Evolutionary conservation across 2,797 vertebrate species (phyloP).

Genomic region (Lophius americanus): DNA sequence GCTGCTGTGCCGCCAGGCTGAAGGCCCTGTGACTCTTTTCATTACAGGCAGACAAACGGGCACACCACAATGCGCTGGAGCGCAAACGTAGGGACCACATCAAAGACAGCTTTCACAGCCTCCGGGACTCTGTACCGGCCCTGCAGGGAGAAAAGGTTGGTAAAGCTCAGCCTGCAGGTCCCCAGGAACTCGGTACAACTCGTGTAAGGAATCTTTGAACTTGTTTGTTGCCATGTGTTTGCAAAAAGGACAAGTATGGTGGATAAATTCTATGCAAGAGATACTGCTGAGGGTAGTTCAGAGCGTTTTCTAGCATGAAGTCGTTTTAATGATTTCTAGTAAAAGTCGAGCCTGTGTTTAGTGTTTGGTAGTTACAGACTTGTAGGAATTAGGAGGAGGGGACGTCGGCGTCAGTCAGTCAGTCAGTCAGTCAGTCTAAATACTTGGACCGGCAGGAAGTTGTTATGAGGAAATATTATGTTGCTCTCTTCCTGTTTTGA

Average conservation of each 20-base stretch:
- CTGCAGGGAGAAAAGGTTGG: conserved; percentile 99
- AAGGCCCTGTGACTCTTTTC: conserved; percentile 76
- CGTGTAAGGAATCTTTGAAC: conserved; percentile 18
- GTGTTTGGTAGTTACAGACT: conserved; percentile 6
- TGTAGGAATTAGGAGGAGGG: conserved; percentile 20
- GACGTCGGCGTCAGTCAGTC: conserved; percentile 49
- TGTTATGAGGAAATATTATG: conserved; percentile 64
- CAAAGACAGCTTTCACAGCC: conserved; percentile 99
- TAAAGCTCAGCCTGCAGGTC: conserved; percentile 64
- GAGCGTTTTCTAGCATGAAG: background rate
- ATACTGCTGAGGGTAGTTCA: background rate
- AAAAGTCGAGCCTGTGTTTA: background rate
- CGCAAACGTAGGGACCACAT: conserved; percentile 99
- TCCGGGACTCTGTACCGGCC: conserved; percentile 96
- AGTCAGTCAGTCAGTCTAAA: conserved; percentile 45
- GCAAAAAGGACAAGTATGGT: conserved; percentile 14
- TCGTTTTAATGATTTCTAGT: background rate
- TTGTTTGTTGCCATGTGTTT: conserved; percentile 20
- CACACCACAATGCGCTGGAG: conserved; percentile 99
- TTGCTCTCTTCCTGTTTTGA: conserved; percentile 75
- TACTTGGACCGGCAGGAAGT: conserved; percentile 68
- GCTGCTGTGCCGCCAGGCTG: conserved; percentile 66
- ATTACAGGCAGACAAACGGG: conserved; percentile 97
- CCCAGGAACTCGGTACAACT: conserved; percentile 22
- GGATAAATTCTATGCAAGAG: background rate